Evolutionary conservation across 1,140 invertebrate species (phyloP), one percentile per base, ranked within the genome.

Genomic region (Sipha flava): DNA sequence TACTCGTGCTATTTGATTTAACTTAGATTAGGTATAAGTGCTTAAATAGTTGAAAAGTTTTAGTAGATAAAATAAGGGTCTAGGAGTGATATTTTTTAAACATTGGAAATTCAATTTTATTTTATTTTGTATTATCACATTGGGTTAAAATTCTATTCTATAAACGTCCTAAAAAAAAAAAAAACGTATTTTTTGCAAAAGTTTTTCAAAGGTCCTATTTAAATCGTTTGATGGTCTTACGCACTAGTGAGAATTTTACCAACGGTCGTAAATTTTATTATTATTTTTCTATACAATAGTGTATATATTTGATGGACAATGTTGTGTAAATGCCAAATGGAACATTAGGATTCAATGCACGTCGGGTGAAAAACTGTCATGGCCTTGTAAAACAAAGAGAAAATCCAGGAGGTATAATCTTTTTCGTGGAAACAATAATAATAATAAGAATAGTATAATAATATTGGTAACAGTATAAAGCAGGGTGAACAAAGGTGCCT

Each of bases 401-500:
- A 75, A 77, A 77, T 77, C 73, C 73, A 37, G 52, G 43, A 77
- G 73, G 73, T 77, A 40, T 57, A 77, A 77, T 77, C 73, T 40
- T 77, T 77, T 77, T 29, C 21, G 31, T 1, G 52, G 49, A 57
- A 54, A 70, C 66, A 75, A 54, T 54, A 70, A 70, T 70, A 70
- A 70, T 66, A 70, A 47, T 43, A 72, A 34, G 49, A 31, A 49
- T 72, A 72, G 52, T 73, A 52, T 77, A 57, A 40, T 54, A 57
- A 57, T 57, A 54, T 23, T 57, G 34, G 31, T 9, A 57, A 31
- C 23, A 4, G n/a, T 77, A 77, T 77, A 77, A 57, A 77, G 34
- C 47, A 10, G 73, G 70, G 47, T 37, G 70, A 43, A 77, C 52
- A 77, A 70, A 70, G 66, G 66, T 70, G 66, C 66, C 66, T 70